These are phyloP conservation scores for Holothuria leucospilota DNA, from an alignment of 53 echinoderm and acorn worm genomes.

Conservation along the genomic window DNA sequence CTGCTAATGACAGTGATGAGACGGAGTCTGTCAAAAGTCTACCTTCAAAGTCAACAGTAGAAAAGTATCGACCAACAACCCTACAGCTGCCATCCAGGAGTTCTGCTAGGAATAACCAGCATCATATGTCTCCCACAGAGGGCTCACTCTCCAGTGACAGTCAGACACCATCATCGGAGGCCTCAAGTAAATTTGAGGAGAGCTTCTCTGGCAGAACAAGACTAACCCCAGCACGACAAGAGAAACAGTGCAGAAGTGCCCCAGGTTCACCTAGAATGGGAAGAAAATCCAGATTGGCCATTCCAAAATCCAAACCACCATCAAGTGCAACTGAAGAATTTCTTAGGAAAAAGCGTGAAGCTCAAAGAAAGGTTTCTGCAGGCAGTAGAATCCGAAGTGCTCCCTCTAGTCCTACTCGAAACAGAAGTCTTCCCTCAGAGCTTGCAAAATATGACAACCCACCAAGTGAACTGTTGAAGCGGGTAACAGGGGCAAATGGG, in stretches of 20 bases:
- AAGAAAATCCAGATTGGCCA: constrained; percentile 30
- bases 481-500: constrained; percentile 18
- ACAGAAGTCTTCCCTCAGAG: constrained; percentile 33
- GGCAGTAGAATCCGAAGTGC: constrained; percentile 61
- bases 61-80: constrained; percentile 58
- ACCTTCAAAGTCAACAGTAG: constrained; percentile 5
- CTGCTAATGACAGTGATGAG: constrained; percentile 45
- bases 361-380: constrained; percentile 38
- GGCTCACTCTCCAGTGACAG: constrained; percentile 54
- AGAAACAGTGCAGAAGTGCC: constrained; percentile 20
- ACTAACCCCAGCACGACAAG: neutral
- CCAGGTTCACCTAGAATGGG: constrained; percentile 42
- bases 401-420: constrained; percentile 85
- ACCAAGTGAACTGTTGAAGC: constrained; percentile 36
- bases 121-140: constrained; percentile 33
- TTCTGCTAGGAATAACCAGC: constrained; percentile 56
- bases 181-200: constrained; percentile 61
- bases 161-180: constrained; percentile 61
- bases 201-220: constrained; percentile 29
- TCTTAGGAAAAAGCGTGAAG: constrained; percentile 65
- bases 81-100: constrained; percentile 48
- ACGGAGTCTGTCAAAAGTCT: constrained; percentile 47
- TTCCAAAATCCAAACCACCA: constrained; percentile 63
- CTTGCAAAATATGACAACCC: constrained; percentile 33
- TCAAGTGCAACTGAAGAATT: constrained; percentile 74